Evolutionary conservation across 1,140 invertebrate species (phyloP).

Genomic region (Trichonephila inaurata): DNA sequence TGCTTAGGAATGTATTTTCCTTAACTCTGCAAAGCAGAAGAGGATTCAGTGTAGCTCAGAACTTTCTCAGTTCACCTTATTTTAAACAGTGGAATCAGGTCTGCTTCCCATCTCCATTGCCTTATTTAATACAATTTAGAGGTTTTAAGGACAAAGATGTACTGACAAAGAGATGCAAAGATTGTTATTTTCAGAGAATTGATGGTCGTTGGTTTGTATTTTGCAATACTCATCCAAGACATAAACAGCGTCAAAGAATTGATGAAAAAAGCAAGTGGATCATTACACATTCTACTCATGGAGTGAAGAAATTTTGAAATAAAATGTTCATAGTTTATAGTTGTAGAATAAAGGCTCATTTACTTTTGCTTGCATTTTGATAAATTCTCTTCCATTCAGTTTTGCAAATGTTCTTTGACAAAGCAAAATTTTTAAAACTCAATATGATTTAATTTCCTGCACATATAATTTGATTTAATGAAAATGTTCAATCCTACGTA

Average conservation of each 20-base stretch:
- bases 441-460: no score
- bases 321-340: neutral
- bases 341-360: no score
- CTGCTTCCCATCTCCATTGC: neutral
- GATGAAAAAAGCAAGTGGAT: conserved; percentile 86
- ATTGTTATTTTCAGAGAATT: conserved; percentile 87
- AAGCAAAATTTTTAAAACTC: no score
- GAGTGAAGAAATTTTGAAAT: conserved; percentile 78
- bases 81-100: neutral
- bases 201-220: conserved; percentile 87
- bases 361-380: no score
- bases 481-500: no score
- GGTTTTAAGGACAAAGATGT: conserved; percentile 84
- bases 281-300: conserved; percentile 86
- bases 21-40: neutral
- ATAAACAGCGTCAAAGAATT: conserved; percentile 89
- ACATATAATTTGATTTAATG: no score
- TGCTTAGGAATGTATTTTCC: neutral
- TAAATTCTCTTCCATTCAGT: no score
- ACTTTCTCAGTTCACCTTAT: neutral
- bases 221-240: conserved; percentile 87
- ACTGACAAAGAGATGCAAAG: conserved; percentile 86
- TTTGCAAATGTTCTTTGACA: no score
- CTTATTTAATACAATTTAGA: neutral
- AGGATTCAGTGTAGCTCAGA: neutral